These are phyloP conservation scores for Iphiclides podalirius DNA, from an alignment of 2,888 invertebrate genomes.

Conservation along the genomic window DNA sequence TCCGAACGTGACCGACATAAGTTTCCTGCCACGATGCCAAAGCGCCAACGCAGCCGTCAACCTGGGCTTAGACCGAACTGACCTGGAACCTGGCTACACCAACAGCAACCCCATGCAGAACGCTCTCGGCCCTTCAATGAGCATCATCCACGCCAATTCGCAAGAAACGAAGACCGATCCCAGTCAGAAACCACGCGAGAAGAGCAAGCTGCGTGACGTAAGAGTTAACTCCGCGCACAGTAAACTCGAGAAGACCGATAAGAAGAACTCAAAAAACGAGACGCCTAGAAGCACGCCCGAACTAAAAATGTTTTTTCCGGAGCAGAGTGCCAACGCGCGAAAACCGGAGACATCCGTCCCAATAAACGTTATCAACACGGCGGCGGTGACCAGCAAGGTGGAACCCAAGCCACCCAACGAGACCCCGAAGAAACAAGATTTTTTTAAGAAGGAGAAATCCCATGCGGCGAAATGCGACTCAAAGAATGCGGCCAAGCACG, in stretches of 20 bases:
- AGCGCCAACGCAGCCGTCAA: constrained; percentile 69
- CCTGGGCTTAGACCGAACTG: constrained; percentile 61
- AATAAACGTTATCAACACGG: constrained; percentile 69
- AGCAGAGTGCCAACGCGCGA: constrained; percentile 52
- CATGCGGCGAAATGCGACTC: constrained; percentile 57
- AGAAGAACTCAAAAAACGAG: constrained; percentile 58
- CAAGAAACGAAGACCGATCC: constrained; percentile 57
- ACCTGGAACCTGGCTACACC: constrained; percentile 54
- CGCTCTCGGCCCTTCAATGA: constrained; percentile 57
- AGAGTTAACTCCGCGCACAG: constrained; percentile 74
- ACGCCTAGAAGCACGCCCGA: constrained; percentile 68
- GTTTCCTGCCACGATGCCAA: constrained; percentile 70
- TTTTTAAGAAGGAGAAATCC: constrained; percentile 75
- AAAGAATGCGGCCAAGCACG: constrained; percentile 68
- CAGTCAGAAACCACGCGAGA: constrained; percentile 63
- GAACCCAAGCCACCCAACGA: constrained; percentile 60
- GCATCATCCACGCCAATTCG: constrained; percentile 47
- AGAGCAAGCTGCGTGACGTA: constrained; percentile 70
- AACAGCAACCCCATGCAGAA: constrained; percentile 52
- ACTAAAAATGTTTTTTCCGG: constrained; percentile 73
- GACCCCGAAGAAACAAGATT: constrained; percentile 72
- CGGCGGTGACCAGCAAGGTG: constrained; percentile 55
- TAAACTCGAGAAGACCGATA: constrained; percentile 69
- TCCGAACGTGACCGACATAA: constrained; percentile 62
- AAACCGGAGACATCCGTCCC: constrained; percentile 71